phyloP scores from a whole-genome alignment of 2,888 invertebrate genomes.

The Pharmacophagus antenor region DNA sequence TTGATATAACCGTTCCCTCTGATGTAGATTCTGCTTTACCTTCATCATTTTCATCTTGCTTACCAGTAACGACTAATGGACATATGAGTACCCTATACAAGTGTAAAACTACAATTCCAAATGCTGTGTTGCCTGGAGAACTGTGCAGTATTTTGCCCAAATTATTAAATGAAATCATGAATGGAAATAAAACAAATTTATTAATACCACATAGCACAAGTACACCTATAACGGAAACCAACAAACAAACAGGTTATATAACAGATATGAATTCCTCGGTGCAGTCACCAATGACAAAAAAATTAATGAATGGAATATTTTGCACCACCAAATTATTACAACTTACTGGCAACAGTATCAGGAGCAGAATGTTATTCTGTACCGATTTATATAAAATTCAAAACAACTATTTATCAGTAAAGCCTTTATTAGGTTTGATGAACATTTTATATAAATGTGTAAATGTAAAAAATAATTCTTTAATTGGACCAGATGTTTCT shows the following conservation, averaged over 20 bases:
- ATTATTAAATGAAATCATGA: constrained; percentile 42
- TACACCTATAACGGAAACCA: not conserved
- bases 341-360: not conserved
- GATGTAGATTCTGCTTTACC: constrained; percentile 35
- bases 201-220: not conserved
- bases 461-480: not conserved
- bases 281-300: not conserved
- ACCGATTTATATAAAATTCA: not conserved
- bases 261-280: not conserved
- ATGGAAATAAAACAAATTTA: constrained; percentile 1
- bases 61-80: constrained; percentile 45
- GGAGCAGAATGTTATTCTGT: not conserved
- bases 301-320: constrained; percentile 10
- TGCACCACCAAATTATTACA: not conserved
- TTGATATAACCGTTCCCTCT: constrained; percentile 55
- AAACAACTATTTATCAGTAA: constrained; percentile 7
- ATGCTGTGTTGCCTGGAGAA: constrained; percentile 65
- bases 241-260: not conserved
- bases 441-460: constrained; percentile 5
- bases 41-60: constrained; percentile 41
- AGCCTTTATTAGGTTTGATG: not conserved
- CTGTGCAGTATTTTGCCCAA: constrained; percentile 64
- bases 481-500: not conserved
- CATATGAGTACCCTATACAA: constrained; percentile 55
- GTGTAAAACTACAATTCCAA: constrained; percentile 58